Evolutionary conservation across 2,113 vertebrate genomes (phyloP).

Genomic region (Typhlomys cinereus): DNA sequence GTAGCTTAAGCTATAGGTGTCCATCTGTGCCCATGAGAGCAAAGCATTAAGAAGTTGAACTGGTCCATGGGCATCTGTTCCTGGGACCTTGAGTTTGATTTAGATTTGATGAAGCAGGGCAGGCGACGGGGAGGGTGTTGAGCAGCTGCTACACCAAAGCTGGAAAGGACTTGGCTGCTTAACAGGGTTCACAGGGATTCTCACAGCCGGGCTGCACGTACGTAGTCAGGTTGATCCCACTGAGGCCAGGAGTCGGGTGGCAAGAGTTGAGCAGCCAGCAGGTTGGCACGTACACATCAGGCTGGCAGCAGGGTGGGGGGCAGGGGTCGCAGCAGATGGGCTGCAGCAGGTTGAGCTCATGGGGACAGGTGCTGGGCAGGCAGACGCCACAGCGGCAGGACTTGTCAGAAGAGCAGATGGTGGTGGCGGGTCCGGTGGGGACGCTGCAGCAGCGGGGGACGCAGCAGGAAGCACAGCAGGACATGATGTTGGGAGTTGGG

Average conservation of each 20-base stretch:
- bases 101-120: background rate
- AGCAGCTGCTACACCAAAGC: background rate
- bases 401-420: constrained; percentile 78
- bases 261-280: constrained; percentile 71
- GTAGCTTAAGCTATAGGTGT: background rate
- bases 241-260: constrained; percentile 56
- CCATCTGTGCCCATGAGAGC: background rate
- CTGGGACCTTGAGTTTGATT: background rate
- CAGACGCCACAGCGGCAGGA: constrained; percentile 77
- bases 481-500: constrained; percentile 54
- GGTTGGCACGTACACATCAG: constrained; percentile 72
- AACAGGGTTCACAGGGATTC: constrained; percentile 63
- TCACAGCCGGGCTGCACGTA: constrained; percentile 54
- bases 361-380: constrained; percentile 80
- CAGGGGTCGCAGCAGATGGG: constrained; percentile 72
- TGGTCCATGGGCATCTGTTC: background rate
- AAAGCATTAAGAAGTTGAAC: background rate
- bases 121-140: fast-evolving
- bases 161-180: background rate
- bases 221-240: constrained; percentile 71
- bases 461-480: constrained; percentile 61
- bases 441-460: constrained; percentile 66
- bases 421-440: constrained; percentile 73
- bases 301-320: constrained; percentile 69
- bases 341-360: constrained; percentile 77